Evolutionary conservation across 2,113 vertebrate species (phyloP).

Genomic region (Geothlypis trichas): DNA sequence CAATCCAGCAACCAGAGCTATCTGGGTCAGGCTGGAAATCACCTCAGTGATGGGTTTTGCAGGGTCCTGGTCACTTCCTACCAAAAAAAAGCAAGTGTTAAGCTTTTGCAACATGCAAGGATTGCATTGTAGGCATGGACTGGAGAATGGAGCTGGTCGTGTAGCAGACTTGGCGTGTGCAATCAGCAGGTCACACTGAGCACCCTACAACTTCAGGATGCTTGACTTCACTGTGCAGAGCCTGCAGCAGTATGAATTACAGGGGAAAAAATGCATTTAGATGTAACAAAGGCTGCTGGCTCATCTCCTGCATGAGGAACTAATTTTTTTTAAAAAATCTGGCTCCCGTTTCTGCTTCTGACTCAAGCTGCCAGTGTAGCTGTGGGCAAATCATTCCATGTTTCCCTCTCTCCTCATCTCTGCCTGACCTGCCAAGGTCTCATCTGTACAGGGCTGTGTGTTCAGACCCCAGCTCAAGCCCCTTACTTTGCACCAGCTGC

Average conservation of each 20-base stretch:
- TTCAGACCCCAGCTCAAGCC: neutral
- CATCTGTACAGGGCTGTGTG: neutral
- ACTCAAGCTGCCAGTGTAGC: neutral
- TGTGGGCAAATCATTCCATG: neutral
- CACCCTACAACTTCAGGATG: neutral
- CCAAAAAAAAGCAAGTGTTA: neutral
- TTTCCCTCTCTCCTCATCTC: neutral
- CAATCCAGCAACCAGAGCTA: neutral
- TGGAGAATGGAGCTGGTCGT: neutral
- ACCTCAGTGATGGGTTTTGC: neutral
- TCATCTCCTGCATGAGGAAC: neutral
- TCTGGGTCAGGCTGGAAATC: neutral
- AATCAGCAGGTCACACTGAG: neutral
- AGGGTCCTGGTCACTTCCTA: neutral
- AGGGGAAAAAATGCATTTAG: neutral
- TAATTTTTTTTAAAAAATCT: neutral
- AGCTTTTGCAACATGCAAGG: rapidly evolving
- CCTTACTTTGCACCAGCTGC: neutral
- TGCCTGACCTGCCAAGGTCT: neutral
- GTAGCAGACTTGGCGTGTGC: neutral
- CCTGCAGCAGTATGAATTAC: neutral
- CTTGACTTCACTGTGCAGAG: neutral
- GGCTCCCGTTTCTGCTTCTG: neutral
- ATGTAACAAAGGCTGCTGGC: conserved; percentile 40
- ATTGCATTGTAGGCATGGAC: neutral